Evolutionary conservation across 2,113 vertebrate species (phyloP).

Genomic region (Telmatochromis bifrenatus): DNA sequence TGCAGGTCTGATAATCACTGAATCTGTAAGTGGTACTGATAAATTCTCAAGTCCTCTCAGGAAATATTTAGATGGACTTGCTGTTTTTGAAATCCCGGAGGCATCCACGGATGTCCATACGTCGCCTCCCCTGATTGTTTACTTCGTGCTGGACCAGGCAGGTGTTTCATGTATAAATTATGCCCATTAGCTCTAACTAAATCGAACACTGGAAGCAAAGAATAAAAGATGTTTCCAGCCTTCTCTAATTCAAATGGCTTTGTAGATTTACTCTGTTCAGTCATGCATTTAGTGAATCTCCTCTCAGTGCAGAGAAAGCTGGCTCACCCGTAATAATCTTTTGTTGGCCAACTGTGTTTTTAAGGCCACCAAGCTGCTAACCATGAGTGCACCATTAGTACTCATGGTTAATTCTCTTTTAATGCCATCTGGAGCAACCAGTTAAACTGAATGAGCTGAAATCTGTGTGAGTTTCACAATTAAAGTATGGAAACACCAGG

Average conservation of each 20-base stretch:
- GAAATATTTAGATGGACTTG: background rate
- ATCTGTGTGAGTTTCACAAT: background rate
- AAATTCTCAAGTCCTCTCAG: background rate
- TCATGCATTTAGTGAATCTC: background rate
- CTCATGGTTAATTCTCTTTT: background rate
- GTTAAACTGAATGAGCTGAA: background rate
- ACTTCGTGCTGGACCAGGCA: background rate
- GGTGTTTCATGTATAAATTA: slow-evolving; percentile 1
- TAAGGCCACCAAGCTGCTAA: background rate
- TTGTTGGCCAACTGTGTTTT: background rate
- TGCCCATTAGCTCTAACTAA: background rate
- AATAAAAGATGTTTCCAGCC: background rate
- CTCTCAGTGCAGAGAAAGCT: background rate
- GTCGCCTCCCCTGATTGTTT: background rate
- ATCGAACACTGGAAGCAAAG: background rate
- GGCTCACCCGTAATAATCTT: background rate
- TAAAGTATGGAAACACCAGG: background rate
- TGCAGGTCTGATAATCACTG: background rate
- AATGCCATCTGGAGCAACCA: background rate
- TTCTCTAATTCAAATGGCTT: background rate
- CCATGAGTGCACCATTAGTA: background rate
- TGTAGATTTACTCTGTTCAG: background rate
- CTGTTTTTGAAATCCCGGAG: background rate
- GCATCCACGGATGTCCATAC: background rate
- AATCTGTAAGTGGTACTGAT: background rate